Evolutionary conservation across 2,888 invertebrate species (phyloP).

Genomic region (Napeogenes sylphis): DNA sequence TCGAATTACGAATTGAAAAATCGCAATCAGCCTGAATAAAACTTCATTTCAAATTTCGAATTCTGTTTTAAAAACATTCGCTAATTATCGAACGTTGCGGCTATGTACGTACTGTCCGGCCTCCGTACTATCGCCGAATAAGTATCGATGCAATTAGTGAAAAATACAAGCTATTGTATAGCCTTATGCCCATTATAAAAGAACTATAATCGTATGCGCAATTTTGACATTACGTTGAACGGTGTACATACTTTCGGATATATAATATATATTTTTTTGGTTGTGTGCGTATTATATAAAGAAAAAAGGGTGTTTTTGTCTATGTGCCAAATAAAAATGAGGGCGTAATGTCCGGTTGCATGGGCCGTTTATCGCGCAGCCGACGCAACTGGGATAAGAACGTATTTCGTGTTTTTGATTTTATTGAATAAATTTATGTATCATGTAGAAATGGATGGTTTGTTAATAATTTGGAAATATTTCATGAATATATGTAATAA

Average conservation of each 20-base stretch:
- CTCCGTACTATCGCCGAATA: slow-evolving; percentile 37
- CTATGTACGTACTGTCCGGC: slow-evolving; percentile 50
- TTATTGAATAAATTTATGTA: slow-evolving; percentile 23
- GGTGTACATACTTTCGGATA: slow-evolving; percentile 36
- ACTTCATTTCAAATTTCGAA: slow-evolving; percentile 70
- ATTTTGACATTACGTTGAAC: slow-evolving; percentile 32
- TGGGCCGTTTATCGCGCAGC: slow-evolving; percentile 63
- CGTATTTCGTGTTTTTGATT: slow-evolving; percentile 29
- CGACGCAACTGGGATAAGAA: slow-evolving; percentile 42
- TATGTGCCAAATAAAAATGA: slow-evolving; percentile 78
- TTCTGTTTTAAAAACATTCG: slow-evolving; percentile 71
- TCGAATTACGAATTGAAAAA: slow-evolving; percentile 57
- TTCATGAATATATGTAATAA: background rate
- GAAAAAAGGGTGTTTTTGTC: slow-evolving; percentile 75
- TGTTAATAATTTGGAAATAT: background rate
- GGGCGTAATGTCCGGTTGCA: slow-evolving; percentile 73
- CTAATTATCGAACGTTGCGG: slow-evolving; percentile 67
- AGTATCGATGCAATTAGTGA: slow-evolving; percentile 35
- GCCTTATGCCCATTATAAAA: slow-evolving; percentile 26
- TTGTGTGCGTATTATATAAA: slow-evolving; percentile 58
- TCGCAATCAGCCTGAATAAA: slow-evolving; percentile 61
- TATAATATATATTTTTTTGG: slow-evolving; percentile 39
- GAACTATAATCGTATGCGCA: slow-evolving; percentile 37
- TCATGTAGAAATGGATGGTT: background rate
- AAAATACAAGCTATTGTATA: slow-evolving; percentile 36